Conservation (phyloP, 1,140 invertebrate species). For the Drosophila lacteicornis region DNA sequence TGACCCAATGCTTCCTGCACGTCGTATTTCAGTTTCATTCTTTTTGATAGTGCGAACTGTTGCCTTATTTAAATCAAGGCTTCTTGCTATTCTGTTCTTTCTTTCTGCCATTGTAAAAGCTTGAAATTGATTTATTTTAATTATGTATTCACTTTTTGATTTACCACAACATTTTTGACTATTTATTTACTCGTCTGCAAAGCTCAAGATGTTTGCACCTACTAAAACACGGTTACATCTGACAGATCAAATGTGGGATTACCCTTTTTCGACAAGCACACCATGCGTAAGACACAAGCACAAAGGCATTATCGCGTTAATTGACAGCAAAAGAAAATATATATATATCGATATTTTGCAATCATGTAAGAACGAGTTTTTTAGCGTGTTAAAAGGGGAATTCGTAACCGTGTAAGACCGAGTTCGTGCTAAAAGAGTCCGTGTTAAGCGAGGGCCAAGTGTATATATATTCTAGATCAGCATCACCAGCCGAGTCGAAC, state of each 20-base stretch:
- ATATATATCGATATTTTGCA: no score
- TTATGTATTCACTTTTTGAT: constrained; percentile 2
- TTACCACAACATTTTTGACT: background rate
- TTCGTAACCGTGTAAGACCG: no score
- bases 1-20: constrained; percentile 14
- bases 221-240: background rate
- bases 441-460: no score
- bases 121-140: background rate
- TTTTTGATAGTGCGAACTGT: constrained; percentile 36
- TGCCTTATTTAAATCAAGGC: constrained; percentile 32
- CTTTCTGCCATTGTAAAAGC: constrained; percentile 19
- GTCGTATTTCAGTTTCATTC: constrained; percentile 32
- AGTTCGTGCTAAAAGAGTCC: no score
- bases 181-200: background rate
- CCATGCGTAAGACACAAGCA: constrained; percentile 1
- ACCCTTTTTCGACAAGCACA: background rate
- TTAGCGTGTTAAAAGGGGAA: no score
- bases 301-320: constrained; percentile 1
- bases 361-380: no score
- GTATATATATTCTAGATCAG: no score
- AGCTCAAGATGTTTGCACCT: background rate
- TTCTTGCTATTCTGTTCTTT: constrained; percentile 37
- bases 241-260: background rate
- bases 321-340: background rate
- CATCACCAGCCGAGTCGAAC: no score